These are phyloP conservation scores for Gymnothorax reevesii DNA, from an alignment of 2,797 vertebrate genomes.

Conservation along the genomic window DNA sequence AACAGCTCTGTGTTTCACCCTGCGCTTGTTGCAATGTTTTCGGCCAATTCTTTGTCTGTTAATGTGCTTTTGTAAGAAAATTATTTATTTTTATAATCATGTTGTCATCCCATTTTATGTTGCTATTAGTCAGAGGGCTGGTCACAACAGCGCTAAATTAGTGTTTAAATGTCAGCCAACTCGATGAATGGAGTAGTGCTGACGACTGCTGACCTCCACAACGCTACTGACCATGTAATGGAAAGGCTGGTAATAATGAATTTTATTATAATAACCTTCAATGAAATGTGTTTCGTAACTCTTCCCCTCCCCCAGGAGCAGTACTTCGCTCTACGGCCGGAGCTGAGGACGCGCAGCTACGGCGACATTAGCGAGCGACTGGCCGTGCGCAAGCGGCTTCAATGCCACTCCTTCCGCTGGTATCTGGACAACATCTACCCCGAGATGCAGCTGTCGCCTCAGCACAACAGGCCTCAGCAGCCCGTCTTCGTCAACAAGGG, in stretches of 20 bases:
- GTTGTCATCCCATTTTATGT: too few species aligned
- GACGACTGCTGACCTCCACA: not conserved
- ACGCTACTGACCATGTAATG: too few species aligned
- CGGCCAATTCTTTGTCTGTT: too few species aligned
- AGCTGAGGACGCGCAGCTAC: constrained; percentile 79
- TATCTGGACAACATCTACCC: constrained; percentile 93
- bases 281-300: constrained; percentile 21
- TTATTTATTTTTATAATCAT: too few species aligned
- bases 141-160: too few species aligned
- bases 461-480: constrained; percentile 80
- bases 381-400: constrained; percentile 77
- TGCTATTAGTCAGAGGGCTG: too few species aligned
- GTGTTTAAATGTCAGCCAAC: too few species aligned
- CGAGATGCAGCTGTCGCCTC: constrained; percentile 86
- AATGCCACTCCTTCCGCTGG: constrained; percentile 89
- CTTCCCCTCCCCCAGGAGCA: constrained; percentile 76
- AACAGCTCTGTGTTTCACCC: too few species aligned
- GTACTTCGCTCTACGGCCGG: constrained; percentile 89
- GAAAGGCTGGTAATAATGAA: too few species aligned
- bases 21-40: too few species aligned
- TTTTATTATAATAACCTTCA: not conserved
- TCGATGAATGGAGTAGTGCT: too few species aligned
- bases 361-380: constrained; percentile 87
- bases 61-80: too few species aligned
- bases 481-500: constrained; percentile 84